phyloP scores from a whole-genome alignment of 2,113 vertebrate species.

The Recurvirostra avosetta region DNA sequence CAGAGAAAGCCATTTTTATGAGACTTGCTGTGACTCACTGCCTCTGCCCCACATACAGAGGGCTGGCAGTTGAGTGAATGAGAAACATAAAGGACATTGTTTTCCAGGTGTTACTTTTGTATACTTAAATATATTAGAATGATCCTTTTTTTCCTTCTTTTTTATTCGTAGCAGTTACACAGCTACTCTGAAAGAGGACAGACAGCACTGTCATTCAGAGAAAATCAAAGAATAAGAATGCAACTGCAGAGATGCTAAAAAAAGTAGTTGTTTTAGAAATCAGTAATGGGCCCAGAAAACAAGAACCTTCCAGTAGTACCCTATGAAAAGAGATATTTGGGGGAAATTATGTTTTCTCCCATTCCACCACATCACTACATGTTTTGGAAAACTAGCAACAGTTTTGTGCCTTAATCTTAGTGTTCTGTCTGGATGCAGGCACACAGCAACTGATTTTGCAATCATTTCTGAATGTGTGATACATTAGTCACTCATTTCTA shows the following conservation, averaged over 20 bases:
- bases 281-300: not conserved
- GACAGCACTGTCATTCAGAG: not conserved
- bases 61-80: not conserved
- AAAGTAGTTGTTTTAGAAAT: not conserved
- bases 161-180: not conserved
- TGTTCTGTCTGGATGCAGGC: not conserved
- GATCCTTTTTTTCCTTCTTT: not conserved
- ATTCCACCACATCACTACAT: accelerated
- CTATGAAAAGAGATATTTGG: not conserved
- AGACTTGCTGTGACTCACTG: not conserved
- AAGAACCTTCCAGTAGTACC: not conserved
- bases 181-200: not conserved
- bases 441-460: not conserved
- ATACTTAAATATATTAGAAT: not conserved
- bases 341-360: not conserved
- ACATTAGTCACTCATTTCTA: not conserved
- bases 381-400: not conserved
- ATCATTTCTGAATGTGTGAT: not conserved
- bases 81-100: not conserved
- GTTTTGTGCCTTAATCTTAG: not conserved
- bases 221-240: not conserved
- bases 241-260: not conserved
- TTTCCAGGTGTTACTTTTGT: not conserved
- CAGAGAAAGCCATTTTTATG: not conserved
- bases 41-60: not conserved